Evolutionary conservation across 1,140 invertebrate genomes (phyloP), one percentile per base, ranked within the genome.

Genomic region (Plodia interpunctella): DNA sequence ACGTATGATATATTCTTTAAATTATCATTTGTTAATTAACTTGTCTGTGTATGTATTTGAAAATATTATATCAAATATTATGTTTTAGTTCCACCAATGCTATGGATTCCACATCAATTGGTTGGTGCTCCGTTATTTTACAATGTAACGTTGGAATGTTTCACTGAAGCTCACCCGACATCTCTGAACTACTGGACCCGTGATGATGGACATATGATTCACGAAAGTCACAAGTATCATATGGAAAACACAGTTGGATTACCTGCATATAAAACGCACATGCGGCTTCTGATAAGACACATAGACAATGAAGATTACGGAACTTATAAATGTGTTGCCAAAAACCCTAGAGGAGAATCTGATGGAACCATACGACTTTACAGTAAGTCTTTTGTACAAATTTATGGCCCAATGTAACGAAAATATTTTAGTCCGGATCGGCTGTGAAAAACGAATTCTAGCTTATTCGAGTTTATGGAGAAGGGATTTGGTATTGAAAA

Each of bases 161-260:
- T 95, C 77, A 96, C 96, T 0, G 97, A 98, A 86, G 96, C 96
- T 8, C 95, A 97, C 90, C 97, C 97, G 4, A 96, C 94, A 4
- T 97, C 96, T 8, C 91, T 97, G 19, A 97, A 97, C 88, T 97
- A 97, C 80, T 98, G 97, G 97, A 96, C 95, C 0, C 88, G 94
- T 55, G 95, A 96, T 68, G 95, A 96, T 67, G 95, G 95, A 2
- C 92, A 95, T 74, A 97, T 97, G 95, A 96, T 97, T 54, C 95
- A 96, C 69, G 95, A 97, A 69, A 95, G 93, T 25, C 78, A 87
- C 17, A 97, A 97, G 84, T 97, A 97, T 83, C 94, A 94, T 70
- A 92, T 93, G 74, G 93, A 94, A 74, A 94, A 94, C 59, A 92
- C 91, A 17, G 90, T 94, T 18, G 94, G 94, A 38, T 79, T 83